These are phyloP conservation scores for Toxotes jaculatrix DNA, from an alignment of 2,113 vertebrate species.

Conservation along the genomic window DNA sequence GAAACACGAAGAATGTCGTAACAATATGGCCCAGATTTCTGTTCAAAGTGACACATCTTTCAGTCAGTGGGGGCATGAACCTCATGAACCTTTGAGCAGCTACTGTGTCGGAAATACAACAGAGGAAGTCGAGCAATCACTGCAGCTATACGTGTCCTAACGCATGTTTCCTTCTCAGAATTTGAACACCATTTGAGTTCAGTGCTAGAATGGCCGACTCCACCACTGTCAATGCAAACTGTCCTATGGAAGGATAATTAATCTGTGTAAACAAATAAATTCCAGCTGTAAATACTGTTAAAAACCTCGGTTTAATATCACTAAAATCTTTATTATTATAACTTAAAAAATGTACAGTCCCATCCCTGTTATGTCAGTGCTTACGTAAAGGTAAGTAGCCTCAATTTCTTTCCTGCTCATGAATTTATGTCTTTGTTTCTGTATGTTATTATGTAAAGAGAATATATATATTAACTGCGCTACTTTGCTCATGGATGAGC, in stretches of 20 bases:
- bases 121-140: not conserved
- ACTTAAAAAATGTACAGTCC: not conserved
- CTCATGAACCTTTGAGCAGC: not conserved
- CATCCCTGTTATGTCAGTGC: not conserved
- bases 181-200: too few relatives aligned
- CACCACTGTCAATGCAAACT: not conserved
- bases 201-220: too few relatives aligned
- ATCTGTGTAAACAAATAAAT: not conserved
- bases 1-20: not conserved
- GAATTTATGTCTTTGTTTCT: not conserved
- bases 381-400: conserved; percentile 35
- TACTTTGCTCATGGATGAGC: not conserved
- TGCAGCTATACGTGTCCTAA: not conserved
- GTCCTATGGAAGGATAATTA: not conserved
- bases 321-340: not conserved
- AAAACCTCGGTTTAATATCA: not conserved
- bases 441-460: not conserved
- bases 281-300: not conserved
- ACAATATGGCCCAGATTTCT: not conserved
- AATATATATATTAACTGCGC: not conserved
- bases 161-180: too few relatives aligned
- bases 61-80: not conserved
- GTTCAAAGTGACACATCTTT: not conserved
- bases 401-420: not conserved
- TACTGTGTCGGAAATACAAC: not conserved